Base-by-base conservation (phyloP, 2,797 vertebrate genomes). In the Myoxocephalus aenaeus region DNA sequence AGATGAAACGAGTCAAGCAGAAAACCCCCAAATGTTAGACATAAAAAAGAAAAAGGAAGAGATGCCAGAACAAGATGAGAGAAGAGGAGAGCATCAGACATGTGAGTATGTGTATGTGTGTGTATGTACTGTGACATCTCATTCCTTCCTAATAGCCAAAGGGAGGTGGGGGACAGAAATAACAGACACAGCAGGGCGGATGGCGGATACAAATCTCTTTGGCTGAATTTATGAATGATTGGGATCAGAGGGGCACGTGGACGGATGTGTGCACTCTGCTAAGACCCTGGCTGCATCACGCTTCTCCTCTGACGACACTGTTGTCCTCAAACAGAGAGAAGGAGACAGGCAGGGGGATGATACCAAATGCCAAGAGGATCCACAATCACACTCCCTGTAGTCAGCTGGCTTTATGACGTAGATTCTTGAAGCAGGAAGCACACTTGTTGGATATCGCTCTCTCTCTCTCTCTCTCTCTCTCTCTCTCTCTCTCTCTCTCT, bases 151-250 rank as follows among this genome's bases (percentile, higher is more conserved):
- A 92, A 91, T 89, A 81, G 80, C 87, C 70, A 87, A 50, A 81
- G 82, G 84, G 88, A 86, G 65, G 67, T 68, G 42, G 67, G 64
- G 82, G 65, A 68, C 40, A 75, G 5, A 90, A 87, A 91, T 86
- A 89, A 86, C 70, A 79, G 75, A 81, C 76, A 85, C 76, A 69
- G 70, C 73, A 69, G 89, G 86, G 83, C 48, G 82, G 89, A 87
- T 70, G 73, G 78, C 13, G 62, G 91, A 92, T 88, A 78, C 73
- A 73, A 80, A 90, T 85, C 87, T 91, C 85, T 64, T 64, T 5
- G 66, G 84, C 81, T 89, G 90, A 85, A 90, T 94, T 94, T 94
- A 90, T 94, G 92, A 94, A 94, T 94, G 93, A 95, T 94, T 94
- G 91, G 83, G 87, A 94, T 95, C 92, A 84, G 78, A 82, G 73